These are phyloP conservation scores for Parazoanthus atlanticus DNA, from an alignment of 92 coral and sea anemone species.

Conservation along the genomic window DNA sequence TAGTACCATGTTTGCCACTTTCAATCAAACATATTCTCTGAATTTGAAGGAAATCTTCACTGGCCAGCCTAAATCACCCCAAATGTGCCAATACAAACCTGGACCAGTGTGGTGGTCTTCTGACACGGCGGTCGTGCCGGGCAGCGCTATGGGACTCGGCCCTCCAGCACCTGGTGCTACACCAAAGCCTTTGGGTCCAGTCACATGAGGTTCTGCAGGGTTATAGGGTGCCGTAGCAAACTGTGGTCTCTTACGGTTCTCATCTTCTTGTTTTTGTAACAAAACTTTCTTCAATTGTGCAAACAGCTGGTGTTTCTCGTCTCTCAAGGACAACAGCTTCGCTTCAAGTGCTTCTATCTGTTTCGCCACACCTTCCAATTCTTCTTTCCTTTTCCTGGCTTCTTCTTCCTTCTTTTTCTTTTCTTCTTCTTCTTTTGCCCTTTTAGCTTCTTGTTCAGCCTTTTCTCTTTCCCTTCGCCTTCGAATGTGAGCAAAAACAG, in stretches of 20 bases:
- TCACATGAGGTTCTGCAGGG: constrained; percentile 13
- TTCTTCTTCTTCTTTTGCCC: constrained; percentile 79
- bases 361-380: constrained; percentile 76
- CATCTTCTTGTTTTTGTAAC: constrained; percentile 30
- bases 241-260: constrained; percentile 41
- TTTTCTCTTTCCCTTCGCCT: constrained; percentile 76
- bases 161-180: background rate
- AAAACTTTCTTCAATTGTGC: constrained; percentile 82
- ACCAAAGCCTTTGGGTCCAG: constrained; percentile 28
- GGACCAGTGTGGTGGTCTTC: constrained; percentile 2
- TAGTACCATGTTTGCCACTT: no score
- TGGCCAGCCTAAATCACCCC: no score
- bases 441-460: constrained; percentile 73
- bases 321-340: constrained; percentile 68
- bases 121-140: constrained; percentile 4
- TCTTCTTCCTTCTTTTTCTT: constrained; percentile 71
- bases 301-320: constrained; percentile 89
- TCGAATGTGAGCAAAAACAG: constrained; percentile 80
- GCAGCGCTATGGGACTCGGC: background rate
- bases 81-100: background rate
- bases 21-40: no score
- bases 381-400: constrained; percentile 76
- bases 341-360: constrained; percentile 74
- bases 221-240: constrained; percentile 4
- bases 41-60: no score